Conservation (phyloP, 2,113 vertebrate genomes). For the Choloepus hoffmanni region DNA sequence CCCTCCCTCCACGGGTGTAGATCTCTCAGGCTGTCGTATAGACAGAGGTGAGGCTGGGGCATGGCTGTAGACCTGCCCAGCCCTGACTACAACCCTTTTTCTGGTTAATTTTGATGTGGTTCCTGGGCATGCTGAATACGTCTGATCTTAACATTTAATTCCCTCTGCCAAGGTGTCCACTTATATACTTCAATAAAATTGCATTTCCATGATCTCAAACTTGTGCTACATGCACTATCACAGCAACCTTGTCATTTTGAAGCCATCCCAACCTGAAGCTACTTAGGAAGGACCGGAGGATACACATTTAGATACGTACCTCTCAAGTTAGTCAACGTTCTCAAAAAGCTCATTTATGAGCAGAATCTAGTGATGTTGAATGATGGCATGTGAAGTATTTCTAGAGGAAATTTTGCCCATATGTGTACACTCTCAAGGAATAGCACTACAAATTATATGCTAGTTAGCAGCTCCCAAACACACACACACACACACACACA, state of each 20-base stretch:
- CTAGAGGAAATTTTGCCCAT: not conserved
- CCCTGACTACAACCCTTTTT: not conserved
- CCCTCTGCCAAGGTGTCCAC: not conserved
- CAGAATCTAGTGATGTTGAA: not conserved
- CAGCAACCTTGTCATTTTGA: not conserved
- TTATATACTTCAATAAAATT: not conserved
- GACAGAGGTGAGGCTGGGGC: not conserved
- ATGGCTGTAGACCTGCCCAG: not conserved
- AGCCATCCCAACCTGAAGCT: not conserved
- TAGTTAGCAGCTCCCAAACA: not conserved
- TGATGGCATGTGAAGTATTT: not conserved
- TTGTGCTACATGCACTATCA: not conserved
- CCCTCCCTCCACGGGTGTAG: no score
- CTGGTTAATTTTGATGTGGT: not conserved
- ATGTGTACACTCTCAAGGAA: not conserved
- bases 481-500: not conserved
- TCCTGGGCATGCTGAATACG: not conserved
- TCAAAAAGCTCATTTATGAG: not conserved
- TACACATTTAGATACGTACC: not conserved
- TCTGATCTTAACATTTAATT: not conserved
- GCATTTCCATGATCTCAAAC: not conserved
- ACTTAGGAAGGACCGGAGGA: not conserved
- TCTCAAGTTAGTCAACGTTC: not conserved
- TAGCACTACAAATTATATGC: not conserved
- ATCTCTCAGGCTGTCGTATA: not conserved